phyloP scores from a whole-genome alignment of 2,113 vertebrate species.

The Triplophysa rosa region DNA sequence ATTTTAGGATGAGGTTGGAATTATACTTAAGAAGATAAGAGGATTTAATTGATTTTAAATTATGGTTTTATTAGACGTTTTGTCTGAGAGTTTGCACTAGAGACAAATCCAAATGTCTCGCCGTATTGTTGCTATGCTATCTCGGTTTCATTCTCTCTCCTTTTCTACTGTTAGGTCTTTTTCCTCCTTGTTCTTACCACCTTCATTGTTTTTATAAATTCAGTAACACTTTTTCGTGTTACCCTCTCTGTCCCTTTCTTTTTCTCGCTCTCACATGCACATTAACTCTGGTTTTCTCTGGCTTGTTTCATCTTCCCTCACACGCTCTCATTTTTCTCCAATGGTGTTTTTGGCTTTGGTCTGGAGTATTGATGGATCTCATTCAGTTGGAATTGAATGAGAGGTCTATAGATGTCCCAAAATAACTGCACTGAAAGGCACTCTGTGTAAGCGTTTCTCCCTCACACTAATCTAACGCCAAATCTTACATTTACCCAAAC shows the following conservation, averaged over 20 bases:
- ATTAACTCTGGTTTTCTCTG: slow-evolving; percentile 2
- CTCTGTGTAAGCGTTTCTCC: slow-evolving; percentile 19
- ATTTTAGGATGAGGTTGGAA: slow-evolving; percentile 1
- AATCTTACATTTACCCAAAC: slow-evolving; percentile 13
- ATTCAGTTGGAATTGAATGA: slow-evolving; percentile 39
- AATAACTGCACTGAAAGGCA: slow-evolving; percentile 31
- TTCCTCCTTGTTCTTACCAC: too few relatives aligned
- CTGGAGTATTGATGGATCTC: slow-evolving; percentile 46
- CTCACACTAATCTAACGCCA: slow-evolving; percentile 11
- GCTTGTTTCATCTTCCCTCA: slow-evolving; percentile 16
- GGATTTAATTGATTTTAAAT: slow-evolving; percentile 12
- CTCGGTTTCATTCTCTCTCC: slow-evolving; percentile 5
- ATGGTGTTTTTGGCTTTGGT: slow-evolving; percentile 48
- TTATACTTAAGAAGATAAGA: neutral
- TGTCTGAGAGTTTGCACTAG: slow-evolving; percentile 32
- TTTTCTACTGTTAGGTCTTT: neutral
- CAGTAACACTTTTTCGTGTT: slow-evolving; percentile 11
- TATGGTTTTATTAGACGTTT: slow-evolving; percentile 8
- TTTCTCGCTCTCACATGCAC: neutral
- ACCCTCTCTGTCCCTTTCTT: neutral
- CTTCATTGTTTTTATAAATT: neutral
- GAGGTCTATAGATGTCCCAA: slow-evolving; percentile 32
- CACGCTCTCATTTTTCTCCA: slow-evolving; percentile 18
- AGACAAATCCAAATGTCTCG: slow-evolving; percentile 9
- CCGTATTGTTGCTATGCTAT: neutral